phyloP scores from a whole-genome alignment of 2,888 invertebrate genomes.

The Venusia cambrica region DNA sequence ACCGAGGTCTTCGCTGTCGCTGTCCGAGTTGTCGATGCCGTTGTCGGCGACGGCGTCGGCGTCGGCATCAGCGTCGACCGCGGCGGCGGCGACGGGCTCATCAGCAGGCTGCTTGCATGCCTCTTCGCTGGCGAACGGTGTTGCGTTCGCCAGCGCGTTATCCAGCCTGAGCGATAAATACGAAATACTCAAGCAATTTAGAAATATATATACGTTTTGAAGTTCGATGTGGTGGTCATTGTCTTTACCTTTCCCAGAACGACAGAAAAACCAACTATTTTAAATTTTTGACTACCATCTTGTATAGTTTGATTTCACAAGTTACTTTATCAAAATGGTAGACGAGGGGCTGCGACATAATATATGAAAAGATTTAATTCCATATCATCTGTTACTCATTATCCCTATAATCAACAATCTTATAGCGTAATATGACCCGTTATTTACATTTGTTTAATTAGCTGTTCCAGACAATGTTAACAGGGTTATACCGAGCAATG shows the following conservation, averaged over 20 bases:
- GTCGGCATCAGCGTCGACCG: conserved; percentile 37
- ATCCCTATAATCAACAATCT: conserved; percentile 2
- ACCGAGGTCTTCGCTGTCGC: conserved; percentile 85
- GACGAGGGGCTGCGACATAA: no score
- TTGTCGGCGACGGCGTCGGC: conserved; percentile 47
- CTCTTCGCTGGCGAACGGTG: conserved; percentile 70
- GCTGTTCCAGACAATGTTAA: conserved; percentile 24
- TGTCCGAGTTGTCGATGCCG: conserved; percentile 70
- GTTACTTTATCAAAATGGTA: no score
- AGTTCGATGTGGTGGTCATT: no score
- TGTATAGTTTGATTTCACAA: no score
- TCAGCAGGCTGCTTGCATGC: conserved; percentile 57
- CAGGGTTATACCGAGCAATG: conserved; percentile 29
- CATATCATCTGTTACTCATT: no score
- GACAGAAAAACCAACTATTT: no score
- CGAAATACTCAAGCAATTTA: conserved; percentile 1
- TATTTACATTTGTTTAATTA: conserved; percentile 9
- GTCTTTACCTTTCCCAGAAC: no score
- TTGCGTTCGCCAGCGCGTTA: conserved; percentile 72
- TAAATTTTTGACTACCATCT: no score
- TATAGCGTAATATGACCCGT: not conserved
- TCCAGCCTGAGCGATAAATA: conserved; percentile 57
- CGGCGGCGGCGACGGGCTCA: conserved; percentile 44
- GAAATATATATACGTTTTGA: not conserved
- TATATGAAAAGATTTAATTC: no score